phyloP scores from a whole-genome alignment of 1,140 invertebrate species.

The Lordiphosa clarofinis region DNA sequence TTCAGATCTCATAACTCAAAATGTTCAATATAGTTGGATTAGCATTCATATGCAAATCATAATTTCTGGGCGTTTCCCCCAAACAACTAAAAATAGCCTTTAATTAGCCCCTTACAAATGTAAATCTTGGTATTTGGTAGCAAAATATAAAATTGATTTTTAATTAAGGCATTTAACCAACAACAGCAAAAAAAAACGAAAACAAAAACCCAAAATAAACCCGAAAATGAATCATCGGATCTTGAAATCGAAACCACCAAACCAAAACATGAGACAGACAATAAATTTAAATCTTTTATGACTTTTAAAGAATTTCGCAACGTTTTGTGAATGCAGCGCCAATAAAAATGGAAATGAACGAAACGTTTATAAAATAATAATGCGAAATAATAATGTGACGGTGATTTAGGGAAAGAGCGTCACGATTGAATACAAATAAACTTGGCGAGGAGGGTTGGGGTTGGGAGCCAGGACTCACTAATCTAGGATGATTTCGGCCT shows the following conservation, averaged over 20 bases:
- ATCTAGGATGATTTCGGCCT: slow-evolving; percentile 76
- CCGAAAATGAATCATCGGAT: slow-evolving; percentile 57
- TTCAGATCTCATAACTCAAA: too few relatives aligned
- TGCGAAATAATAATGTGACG: slow-evolving; percentile 78
- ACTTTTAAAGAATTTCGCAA: background rate
- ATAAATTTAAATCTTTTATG: slow-evolving; percentile 55
- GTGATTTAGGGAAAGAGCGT: slow-evolving; percentile 77
- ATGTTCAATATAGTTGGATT: too few relatives aligned
- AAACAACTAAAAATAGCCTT: background rate
- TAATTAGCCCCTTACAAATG: slow-evolving; percentile 16
- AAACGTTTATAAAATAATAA: slow-evolving; percentile 79
- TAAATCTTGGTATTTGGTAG: slow-evolving; percentile 56
- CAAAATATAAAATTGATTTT: slow-evolving; percentile 65
- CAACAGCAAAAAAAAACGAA: slow-evolving; percentile 4
- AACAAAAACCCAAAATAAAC: too few relatives aligned
- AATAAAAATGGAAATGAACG: slow-evolving; percentile 79
- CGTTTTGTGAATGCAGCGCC: slow-evolving; percentile 55
- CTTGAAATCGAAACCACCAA: slow-evolving; percentile 34
- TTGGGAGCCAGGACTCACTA: slow-evolving; percentile 50
- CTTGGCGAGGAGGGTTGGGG: slow-evolving; percentile 9
- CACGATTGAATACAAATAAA: slow-evolving; percentile 79
- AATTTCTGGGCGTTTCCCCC: too few relatives aligned
- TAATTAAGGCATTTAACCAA: slow-evolving; percentile 73
- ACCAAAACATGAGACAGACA: slow-evolving; percentile 21
- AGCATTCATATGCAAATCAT: too few relatives aligned